Conservation (phyloP, 2,797 vertebrate genomes). For the Coregonus sp. region DNA sequence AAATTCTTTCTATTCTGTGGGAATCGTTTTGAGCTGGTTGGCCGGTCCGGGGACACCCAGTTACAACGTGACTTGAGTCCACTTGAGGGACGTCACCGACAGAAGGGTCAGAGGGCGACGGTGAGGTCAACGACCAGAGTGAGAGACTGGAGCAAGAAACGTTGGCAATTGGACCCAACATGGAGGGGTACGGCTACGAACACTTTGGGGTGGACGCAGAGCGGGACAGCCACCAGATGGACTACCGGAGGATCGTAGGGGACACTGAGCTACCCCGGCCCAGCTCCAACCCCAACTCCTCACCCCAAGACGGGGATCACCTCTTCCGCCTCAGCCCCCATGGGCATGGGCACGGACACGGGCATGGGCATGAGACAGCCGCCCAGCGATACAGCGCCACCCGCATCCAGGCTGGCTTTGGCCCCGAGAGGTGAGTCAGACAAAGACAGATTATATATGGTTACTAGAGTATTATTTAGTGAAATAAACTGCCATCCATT, state of each 20-base stretch:
- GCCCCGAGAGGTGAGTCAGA: slow-evolving; percentile 82
- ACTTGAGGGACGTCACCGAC: background rate
- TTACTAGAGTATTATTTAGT: background rate
- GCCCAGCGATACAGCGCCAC: slow-evolving; percentile 84
- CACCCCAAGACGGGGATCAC: slow-evolving; percentile 38
- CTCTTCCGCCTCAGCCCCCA: slow-evolving; percentile 48
- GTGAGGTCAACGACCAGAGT: slow-evolving; percentile 11
- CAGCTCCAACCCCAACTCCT: background rate
- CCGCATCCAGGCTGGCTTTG: slow-evolving; percentile 81
- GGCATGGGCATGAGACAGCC: slow-evolving; percentile 77
- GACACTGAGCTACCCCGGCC: slow-evolving; percentile 48
- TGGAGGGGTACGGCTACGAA: slow-evolving; percentile 64
- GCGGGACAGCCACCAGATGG: slow-evolving; percentile 50
- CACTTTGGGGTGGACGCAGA: slow-evolving; percentile 44
- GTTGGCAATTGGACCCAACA: slow-evolving; percentile 36
- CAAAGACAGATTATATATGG: background rate
- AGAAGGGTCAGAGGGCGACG: slow-evolving; percentile 22
- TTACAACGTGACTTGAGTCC: background rate
- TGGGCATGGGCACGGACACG: slow-evolving; percentile 67
- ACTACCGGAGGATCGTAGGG: slow-evolving; percentile 69
- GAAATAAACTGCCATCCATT: background rate
- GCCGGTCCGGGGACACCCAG: background rate
- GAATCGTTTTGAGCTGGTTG: background rate
- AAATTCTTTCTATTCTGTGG: background rate
- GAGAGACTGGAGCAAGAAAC: background rate